Evolutionary conservation across 92 coral and sea anemone genomes (phyloP), one percentile per base, ranked within the genome.

Genomic region (Galaxea fascicularis): DNA sequence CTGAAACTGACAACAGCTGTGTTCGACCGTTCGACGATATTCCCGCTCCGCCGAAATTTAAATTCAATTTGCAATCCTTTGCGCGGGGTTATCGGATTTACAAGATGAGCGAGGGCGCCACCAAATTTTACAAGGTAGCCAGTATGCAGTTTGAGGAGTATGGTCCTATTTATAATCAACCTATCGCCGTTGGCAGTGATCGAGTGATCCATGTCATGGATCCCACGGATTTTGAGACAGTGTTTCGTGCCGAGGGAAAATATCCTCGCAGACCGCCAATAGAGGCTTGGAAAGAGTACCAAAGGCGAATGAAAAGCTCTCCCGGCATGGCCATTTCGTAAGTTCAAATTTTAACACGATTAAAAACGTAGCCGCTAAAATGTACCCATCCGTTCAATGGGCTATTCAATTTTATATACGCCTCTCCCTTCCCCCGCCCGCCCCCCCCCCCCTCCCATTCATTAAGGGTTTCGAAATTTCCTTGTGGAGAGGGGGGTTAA

Each of bases 81-180:
- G 6, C 3, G 41, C 3, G 6, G 6, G 3, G 2, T 35, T 35
- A 35, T 35, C 41, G 6, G 6, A 6, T 6, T 35, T 35, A 35
- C 41, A 35, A 35, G 41, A 35, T 35, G 41, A 84, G 72, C 54
- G 85, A 72, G 4, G 86, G 87, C n/a, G 24, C 79, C 28, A 25
- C 56, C 8, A 65, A 81, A 30, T 26, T 62, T 11, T 74, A 44
- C 74, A 81, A 80, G n/a, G 25, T 75, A 0, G 73, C 74, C 18
- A 74, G 88, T 54, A 29, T 58, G n/a, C 71, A 73, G n/a, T 91
- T 79, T 62, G 51, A 74, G 12, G 84, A 88, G 26, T 79, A 79
- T 56, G 95, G 95, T 7, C 93, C 95, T 10, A 89, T 92, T 51
- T 92, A 80, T 63, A 71, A 85, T 62, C 89, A 89, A 57, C 45